Evolutionary conservation across 1,140 invertebrate species (phyloP).

Genomic region (Trinorchestia longiramus): DNA sequence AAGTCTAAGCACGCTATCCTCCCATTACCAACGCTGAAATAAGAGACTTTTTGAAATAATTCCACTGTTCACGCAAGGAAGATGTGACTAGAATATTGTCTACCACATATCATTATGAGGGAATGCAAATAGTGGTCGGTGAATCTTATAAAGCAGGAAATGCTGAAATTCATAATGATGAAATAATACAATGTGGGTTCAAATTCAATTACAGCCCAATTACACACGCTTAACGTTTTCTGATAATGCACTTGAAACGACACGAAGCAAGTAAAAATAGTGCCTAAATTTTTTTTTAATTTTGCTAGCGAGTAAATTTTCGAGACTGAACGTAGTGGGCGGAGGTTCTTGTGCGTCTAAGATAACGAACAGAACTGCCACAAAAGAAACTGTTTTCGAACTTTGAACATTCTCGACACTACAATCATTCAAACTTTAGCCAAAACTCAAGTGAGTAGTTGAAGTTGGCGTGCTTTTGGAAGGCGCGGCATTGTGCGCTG

Average conservation of each 20-base stretch:
- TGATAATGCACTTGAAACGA: neutral
- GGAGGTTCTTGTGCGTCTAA: neutral
- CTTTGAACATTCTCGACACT: conserved; percentile 52
- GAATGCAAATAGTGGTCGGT: neutral
- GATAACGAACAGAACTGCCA: conserved; percentile 15
- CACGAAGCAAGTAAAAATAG: neutral
- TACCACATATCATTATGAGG: neutral
- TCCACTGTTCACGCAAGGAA: neutral
- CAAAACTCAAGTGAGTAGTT: conserved; percentile 52
- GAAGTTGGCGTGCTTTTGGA: conserved; percentile 51
- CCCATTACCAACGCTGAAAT: neutral
- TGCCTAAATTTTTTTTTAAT: neutral
- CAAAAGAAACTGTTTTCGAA: conserved; percentile 47
- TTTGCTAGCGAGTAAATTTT: neutral
- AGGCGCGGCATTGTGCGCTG: neutral
- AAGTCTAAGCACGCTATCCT: neutral
- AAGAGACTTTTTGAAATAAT: neutral
- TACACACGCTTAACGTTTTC: neutral
- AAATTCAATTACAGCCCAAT: neutral
- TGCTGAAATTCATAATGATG: neutral
- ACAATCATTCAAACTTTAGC: conserved; percentile 51
- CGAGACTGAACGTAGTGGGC: neutral
- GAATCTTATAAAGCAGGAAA: neutral
- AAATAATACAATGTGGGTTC: neutral
- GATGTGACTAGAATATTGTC: neutral